phyloP scores from a whole-genome alignment of 2,888 invertebrate genomes.

The Synanthedon vespiformis region DNA sequence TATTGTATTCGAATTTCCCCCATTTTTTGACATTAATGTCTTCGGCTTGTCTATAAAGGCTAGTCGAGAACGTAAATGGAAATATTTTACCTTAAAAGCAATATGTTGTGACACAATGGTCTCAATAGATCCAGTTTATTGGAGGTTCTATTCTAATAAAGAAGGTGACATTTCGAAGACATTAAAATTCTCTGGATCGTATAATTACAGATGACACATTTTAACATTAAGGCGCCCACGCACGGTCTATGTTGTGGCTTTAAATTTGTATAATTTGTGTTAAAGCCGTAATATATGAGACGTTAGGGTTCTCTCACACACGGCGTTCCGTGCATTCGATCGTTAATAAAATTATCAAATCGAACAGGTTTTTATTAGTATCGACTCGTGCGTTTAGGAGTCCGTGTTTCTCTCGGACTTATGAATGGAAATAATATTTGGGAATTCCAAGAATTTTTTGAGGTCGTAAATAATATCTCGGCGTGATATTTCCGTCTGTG shows the following conservation, averaged over 20 bases:
- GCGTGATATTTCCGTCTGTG: slow-evolving; percentile 66
- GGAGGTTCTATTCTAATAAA: slow-evolving; percentile 60
- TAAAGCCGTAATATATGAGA: slow-evolving; percentile 69
- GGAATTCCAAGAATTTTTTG: slow-evolving; percentile 66
- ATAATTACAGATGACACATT: slow-evolving; percentile 70
- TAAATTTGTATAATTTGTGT: slow-evolving; percentile 70
- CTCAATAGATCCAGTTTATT: slow-evolving; percentile 48
- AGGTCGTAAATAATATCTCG: slow-evolving; percentile 65
- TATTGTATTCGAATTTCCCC: slow-evolving; percentile 13
- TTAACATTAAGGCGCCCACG: slow-evolving; percentile 67
- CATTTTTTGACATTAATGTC: slow-evolving; percentile 4
- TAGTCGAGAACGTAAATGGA: slow-evolving; percentile 7
- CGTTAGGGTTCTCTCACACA: slow-evolving; percentile 51
- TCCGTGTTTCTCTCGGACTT: slow-evolving; percentile 47
- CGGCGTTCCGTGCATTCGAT: slow-evolving; percentile 57
- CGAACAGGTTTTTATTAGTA: slow-evolving; percentile 65
- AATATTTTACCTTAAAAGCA: slow-evolving; percentile 37
- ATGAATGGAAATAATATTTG: slow-evolving; percentile 69
- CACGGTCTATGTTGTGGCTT: slow-evolving; percentile 60
- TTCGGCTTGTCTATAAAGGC: slow-evolving; percentile 7
- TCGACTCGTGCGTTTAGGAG: slow-evolving; percentile 48
- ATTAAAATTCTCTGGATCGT: slow-evolving; percentile 65
- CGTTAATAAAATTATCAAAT: slow-evolving; percentile 72
- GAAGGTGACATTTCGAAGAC: slow-evolving; percentile 62
- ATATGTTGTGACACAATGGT: slow-evolving; percentile 50